Conservation (phyloP, 2,113 vertebrate genomes). For the Solenodon paradoxus region DNA sequence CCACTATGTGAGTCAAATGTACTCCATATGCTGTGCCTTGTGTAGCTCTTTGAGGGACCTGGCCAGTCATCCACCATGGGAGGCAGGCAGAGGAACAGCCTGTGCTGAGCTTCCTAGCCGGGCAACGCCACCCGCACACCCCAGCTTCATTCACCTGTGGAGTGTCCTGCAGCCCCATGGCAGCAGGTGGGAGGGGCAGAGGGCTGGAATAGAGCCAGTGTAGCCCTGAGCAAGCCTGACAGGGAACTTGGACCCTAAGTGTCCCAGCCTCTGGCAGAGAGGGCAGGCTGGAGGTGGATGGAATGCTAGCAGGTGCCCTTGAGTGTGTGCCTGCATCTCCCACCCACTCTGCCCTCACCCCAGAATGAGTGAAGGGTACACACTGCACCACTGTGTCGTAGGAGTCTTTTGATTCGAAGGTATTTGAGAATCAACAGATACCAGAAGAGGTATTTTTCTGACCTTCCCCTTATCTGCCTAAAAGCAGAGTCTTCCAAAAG, state of each 20-base stretch:
- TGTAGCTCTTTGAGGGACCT: not conserved
- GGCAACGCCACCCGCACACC: no score
- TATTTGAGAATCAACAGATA: not conserved
- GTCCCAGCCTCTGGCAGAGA: not conserved
- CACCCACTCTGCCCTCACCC: not conserved
- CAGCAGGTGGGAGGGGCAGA: not conserved
- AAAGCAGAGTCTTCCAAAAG: not conserved
- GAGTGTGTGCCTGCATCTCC: not conserved
- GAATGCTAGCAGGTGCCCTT: not conserved
- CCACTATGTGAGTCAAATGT: not conserved
- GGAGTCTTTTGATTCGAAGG: not conserved
- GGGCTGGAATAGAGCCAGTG: not conserved
- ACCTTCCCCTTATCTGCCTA: not conserved
- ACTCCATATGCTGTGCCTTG: not conserved
- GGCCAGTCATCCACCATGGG: not conserved
- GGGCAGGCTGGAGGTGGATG: not conserved
- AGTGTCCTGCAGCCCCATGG: not conserved
- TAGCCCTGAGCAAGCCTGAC: not conserved
- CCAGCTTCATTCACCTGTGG: not conserved
- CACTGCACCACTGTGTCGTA: not conserved
- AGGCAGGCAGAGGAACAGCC: not conserved
- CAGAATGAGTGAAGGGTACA: not conserved
- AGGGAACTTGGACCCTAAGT: not conserved
- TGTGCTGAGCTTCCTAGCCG: not conserved
- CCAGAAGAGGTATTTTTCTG: not conserved